Evolutionary conservation across 2,797 vertebrate species (phyloP), one percentile per base, ranked within the genome.

Genomic region (Valencia hispanica): DNA sequence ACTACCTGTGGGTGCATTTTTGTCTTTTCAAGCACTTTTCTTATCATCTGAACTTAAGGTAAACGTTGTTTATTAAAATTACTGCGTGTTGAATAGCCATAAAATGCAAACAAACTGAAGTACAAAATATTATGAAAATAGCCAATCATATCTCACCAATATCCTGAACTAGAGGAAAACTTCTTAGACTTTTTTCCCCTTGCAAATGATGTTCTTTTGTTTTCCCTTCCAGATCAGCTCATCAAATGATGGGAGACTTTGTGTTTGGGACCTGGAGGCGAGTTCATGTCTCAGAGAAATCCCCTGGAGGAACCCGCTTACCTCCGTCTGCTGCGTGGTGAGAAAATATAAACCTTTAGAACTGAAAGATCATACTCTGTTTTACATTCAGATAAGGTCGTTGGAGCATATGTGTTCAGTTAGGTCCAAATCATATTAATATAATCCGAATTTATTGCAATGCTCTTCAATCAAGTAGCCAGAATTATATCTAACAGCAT

Each of bases 171-270:
- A 10, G 61, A 65, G 14, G 7, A 22, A 65, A 63, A 3, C 34
- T 63, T 9, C 34, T 32, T 20, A 34, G 30, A 22, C 34, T 10
- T 4, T 39, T 65, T 65, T 11, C 61, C 43, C 32, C 18, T 18
- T 14, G 5, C n/a, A n/a, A 14, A 45, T 41, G 17, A 25, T 14
- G 32, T 72, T 34, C 1, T 32, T 1, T 57, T 30, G 47, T 47
- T 82, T 34, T 61, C n/a, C n/a, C 2, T 79, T 84, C n/a, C 84
- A 98, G 97, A 81, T 96, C 30, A 97, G 96, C 79, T 96, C 95
- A 66, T 98, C 97, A 39, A 95, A 86, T 12, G 97, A 98, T 8
- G 94, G 97, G 59, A 93, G 93, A 2, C 87, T 98, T 75, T 89
- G 93, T 68, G 77, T 96, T 10, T 97, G 96, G 97, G 92, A 96